Evolutionary conservation across 2,888 invertebrate genomes (phyloP).

Genomic region (Malthinus flaveolus): DNA sequence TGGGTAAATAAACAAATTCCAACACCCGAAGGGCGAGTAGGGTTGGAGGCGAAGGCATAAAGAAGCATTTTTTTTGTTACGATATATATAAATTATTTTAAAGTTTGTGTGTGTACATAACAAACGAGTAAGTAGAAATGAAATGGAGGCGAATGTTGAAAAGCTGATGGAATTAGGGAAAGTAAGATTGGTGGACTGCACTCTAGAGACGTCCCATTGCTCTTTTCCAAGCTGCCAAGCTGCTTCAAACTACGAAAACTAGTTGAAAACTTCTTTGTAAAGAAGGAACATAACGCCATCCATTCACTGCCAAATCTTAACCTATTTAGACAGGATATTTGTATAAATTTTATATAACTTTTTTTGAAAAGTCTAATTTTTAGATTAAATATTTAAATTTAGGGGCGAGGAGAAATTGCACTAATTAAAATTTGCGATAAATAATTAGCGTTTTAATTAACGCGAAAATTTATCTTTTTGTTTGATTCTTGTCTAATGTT

Average conservation of each 20-base stretch:
- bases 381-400: not conserved
- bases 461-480: too few species aligned
- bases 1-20: too few species aligned
- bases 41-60: too few species aligned
- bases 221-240: slow-evolving; percentile 23
- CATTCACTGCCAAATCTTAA: slow-evolving; percentile 19
- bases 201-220: slow-evolving; percentile 35
- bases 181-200: slow-evolving; percentile 39
- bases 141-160: slow-evolving; percentile 36
- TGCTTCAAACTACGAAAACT: slow-evolving; percentile 22
- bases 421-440: not conserved
- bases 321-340: slow-evolving; percentile 4
- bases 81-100: slow-evolving; percentile 1
- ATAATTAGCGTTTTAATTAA: not conserved
- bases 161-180: slow-evolving; percentile 40
- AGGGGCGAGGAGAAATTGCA: not conserved
- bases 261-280: slow-evolving; percentile 23
- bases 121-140: slow-evolving; percentile 36
- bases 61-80: too few species aligned
- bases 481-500: too few species aligned
- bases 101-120: slow-evolving; percentile 7
- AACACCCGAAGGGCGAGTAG: too few species aligned
- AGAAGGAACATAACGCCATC: slow-evolving; percentile 17
- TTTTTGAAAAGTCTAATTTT: not conserved
- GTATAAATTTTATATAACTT: slow-evolving; percentile 1